These are phyloP conservation scores for Ceratina japonica DNA, from an alignment of 1,140 invertebrate species.

Conservation along the genomic window DNA sequence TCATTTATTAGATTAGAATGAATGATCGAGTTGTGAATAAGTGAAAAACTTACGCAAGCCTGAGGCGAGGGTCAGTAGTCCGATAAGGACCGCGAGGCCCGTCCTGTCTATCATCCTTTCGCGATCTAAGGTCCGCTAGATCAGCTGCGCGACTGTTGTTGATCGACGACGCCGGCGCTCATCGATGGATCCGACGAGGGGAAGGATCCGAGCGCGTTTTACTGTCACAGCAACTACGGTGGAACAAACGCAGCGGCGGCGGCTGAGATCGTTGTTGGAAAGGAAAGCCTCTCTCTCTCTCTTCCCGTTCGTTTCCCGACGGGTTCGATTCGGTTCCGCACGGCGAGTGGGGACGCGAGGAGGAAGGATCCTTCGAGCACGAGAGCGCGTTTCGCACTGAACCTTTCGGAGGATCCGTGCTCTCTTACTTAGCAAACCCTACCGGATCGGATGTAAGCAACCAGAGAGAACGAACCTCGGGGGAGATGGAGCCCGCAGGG, in stretches of 20 bases:
- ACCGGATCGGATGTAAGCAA: slow-evolving; percentile 65
- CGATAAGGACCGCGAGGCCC: slow-evolving; percentile 61
- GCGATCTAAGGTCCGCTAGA: neutral
- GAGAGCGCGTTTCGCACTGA: slow-evolving; percentile 75
- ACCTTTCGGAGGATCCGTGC: slow-evolving; percentile 71
- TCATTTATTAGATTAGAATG: no score
- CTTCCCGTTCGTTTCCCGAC: neutral
- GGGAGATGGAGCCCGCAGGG: slow-evolving; percentile 49
- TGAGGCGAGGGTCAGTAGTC: slow-evolving; percentile 60
- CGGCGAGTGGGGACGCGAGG: slow-evolving; percentile 42
- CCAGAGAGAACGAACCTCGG: slow-evolving; percentile 66
- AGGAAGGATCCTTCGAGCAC: slow-evolving; percentile 69
- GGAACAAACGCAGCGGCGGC: neutral
- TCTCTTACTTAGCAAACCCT: slow-evolving; percentile 76
- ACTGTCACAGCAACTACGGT: neutral
- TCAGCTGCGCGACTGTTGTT: slow-evolving; percentile 5
- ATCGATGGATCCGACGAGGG: slow-evolving; percentile 17
- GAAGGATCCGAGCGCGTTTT: slow-evolving; percentile 1
- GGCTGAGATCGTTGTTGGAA: neutral
- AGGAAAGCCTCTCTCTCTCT: slow-evolving; percentile 36
- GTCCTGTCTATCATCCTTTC: slow-evolving; percentile 37
- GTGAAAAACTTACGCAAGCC: slow-evolving; percentile 65
- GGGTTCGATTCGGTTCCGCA: slow-evolving; percentile 1
- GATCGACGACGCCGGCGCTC: slow-evolving; percentile 35
- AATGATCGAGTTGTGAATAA: neutral